These are phyloP conservation scores for Heliocidaris erythrogramma DNA, from an alignment of 35 echinoderm and acorn worm genomes.

Conservation along the genomic window DNA sequence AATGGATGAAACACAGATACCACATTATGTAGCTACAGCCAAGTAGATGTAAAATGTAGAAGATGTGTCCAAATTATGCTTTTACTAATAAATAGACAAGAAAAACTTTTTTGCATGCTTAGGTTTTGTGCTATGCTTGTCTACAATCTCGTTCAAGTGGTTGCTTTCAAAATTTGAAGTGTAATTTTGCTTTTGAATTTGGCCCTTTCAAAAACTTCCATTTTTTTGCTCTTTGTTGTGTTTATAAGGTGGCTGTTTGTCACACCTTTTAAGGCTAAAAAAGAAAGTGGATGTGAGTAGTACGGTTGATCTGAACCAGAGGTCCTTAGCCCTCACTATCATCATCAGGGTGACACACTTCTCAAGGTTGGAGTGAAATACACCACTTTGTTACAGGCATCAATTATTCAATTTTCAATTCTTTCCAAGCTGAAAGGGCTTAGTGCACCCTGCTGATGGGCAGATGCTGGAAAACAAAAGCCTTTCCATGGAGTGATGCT, in stretches of 20 bases:
- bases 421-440: neutral
- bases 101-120: too few species aligned
- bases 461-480: constrained; percentile 36
- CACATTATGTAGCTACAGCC: too few species aligned
- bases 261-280: neutral
- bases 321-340: neutral
- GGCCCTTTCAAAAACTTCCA: too few species aligned
- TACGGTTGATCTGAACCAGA: neutral
- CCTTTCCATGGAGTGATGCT: neutral
- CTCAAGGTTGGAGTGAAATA: neutral
- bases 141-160: too few species aligned
- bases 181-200: too few species aligned
- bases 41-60: too few species aligned
- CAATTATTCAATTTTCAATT: constrained; percentile 20
- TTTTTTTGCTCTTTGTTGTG: neutral
- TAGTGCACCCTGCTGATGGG: neutral
- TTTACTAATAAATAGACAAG: too few species aligned
- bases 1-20: too few species aligned
- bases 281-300: neutral
- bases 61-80: too few species aligned
- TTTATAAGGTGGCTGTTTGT: neutral
- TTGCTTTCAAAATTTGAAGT: too few species aligned
- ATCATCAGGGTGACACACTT: constrained; percentile 24
- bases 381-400: neutral
- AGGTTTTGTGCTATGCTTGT: too few species aligned